Conservation (phyloP, 1,140 invertebrate genomes). For the Bursaphelenchus mucronatus region DNA sequence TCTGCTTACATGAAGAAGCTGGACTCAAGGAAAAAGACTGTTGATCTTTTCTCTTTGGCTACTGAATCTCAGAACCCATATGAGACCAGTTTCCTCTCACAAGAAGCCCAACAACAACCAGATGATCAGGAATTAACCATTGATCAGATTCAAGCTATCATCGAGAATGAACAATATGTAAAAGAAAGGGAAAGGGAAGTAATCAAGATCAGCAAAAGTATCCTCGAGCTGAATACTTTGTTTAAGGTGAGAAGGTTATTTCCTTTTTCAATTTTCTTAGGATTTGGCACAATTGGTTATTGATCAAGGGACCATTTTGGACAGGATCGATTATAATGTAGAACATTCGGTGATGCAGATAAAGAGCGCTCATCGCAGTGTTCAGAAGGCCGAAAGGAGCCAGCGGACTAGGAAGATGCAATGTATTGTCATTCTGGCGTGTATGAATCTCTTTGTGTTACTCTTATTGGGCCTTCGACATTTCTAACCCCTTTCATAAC, state of each 20-base stretch:
- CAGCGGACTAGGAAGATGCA: slow-evolving; percentile 65
- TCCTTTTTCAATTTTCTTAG: not conserved
- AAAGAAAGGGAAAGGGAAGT: slow-evolving; percentile 28
- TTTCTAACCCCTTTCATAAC: no score
- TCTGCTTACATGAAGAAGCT: slow-evolving; percentile 62
- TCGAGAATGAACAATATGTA: slow-evolving; percentile 59
- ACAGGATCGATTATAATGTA: slow-evolving; percentile 65
- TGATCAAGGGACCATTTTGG: slow-evolving; percentile 64
- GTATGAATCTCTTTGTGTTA: slow-evolving; percentile 61
- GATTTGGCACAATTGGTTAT: slow-evolving; percentile 64
- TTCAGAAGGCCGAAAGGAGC: slow-evolving; percentile 64
- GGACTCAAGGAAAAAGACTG: slow-evolving; percentile 35
- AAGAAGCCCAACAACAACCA: slow-evolving; percentile 6
- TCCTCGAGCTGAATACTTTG: slow-evolving; percentile 44
- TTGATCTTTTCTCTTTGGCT: slow-evolving; percentile 38
- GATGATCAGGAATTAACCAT: slow-evolving; percentile 43
- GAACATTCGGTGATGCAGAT: slow-evolving; percentile 62
- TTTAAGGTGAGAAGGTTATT: slow-evolving; percentile 25
- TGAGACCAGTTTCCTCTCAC: slow-evolving; percentile 22
- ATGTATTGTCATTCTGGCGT: slow-evolving; percentile 62
- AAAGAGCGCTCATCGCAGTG: slow-evolving; percentile 63
- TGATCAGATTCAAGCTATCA: slow-evolving; percentile 62
- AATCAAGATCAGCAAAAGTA: slow-evolving; percentile 53
- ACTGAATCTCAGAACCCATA: slow-evolving; percentile 27
- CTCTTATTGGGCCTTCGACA: no score